These are phyloP conservation scores for Siderastrea siderea DNA, from an alignment of 92 coral and sea anemone species.

Conservation along the genomic window DNA sequence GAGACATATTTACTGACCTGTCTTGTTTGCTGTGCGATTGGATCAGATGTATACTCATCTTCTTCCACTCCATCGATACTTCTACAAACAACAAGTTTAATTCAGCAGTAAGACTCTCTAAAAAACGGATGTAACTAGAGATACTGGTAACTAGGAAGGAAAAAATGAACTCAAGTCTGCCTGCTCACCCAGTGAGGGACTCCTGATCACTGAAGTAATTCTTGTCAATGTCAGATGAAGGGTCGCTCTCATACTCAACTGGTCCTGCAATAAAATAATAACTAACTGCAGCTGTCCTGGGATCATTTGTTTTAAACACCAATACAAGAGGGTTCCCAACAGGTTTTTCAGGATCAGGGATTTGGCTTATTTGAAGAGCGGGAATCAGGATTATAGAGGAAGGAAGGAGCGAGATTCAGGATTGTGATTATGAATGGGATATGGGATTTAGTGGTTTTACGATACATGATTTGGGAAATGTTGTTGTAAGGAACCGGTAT, in stretches of 20 bases:
- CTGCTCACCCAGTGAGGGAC: slow-evolving; percentile 88
- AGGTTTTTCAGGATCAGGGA: no score
- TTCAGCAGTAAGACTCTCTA: background rate
- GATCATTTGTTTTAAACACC: no score
- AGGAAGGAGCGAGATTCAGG: no score
- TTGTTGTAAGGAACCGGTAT: no score
- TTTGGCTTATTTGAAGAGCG: no score
- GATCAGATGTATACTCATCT: slow-evolving; percentile 96
- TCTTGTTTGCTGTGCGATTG: slow-evolving; percentile 94
- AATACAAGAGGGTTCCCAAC: no score
- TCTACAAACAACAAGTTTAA: slow-evolving; percentile 24
- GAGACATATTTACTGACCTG: slow-evolving; percentile 66
- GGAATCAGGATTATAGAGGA: no score
- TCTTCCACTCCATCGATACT: slow-evolving; percentile 90
- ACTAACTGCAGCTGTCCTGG: no score
- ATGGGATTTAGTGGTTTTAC: no score
- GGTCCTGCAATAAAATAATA: slow-evolving; percentile 48
- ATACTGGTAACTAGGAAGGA: background rate
- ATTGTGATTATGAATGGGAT: no score
- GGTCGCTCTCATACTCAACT: slow-evolving; percentile 96
- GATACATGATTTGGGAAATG: no score
- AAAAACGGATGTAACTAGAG: no score
- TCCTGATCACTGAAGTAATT: slow-evolving; percentile 96
- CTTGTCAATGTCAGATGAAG: slow-evolving; percentile 95
- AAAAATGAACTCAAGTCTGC: background rate